Conservation (phyloP, 2,888 invertebrate genomes). For the Drosophila histrio region DNA sequence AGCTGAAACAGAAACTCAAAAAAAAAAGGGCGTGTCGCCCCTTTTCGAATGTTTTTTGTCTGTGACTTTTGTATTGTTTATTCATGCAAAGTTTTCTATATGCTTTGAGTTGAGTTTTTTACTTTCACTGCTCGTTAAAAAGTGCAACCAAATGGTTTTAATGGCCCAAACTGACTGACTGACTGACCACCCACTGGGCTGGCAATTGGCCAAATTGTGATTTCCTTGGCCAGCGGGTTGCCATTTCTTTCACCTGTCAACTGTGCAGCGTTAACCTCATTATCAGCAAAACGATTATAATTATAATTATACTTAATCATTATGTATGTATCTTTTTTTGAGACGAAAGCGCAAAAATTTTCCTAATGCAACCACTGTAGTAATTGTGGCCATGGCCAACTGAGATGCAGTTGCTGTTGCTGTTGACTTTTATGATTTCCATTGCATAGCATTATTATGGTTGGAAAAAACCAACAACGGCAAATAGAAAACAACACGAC, state of each 20-base stretch:
- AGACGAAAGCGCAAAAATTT: slow-evolving; percentile 70
- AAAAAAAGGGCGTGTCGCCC: slow-evolving; percentile 59
- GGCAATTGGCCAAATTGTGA: slow-evolving; percentile 15
- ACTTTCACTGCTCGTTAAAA: slow-evolving; percentile 66
- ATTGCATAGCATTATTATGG: slow-evolving; percentile 74
- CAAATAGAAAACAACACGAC: slow-evolving; percentile 72
- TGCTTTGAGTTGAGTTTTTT: slow-evolving; percentile 41
- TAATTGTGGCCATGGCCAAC: slow-evolving; percentile 32
- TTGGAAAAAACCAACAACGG: slow-evolving; percentile 61
- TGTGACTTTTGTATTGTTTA: slow-evolving; percentile 50
- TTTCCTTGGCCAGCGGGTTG: slow-evolving; percentile 47
- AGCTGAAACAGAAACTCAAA: slow-evolving; percentile 22
- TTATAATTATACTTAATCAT: slow-evolving; percentile 40
- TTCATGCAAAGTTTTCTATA: slow-evolving; percentile 64
- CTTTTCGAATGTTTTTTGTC: slow-evolving; percentile 37
- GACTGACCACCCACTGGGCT: slow-evolving; percentile 46
- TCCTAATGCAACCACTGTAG: slow-evolving; percentile 56
- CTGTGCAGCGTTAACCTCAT: slow-evolving; percentile 53
- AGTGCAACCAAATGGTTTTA: slow-evolving; percentile 58
- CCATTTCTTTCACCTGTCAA: slow-evolving; percentile 63
- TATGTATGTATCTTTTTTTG: slow-evolving; percentile 35
- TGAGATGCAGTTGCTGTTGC: slow-evolving; percentile 24
- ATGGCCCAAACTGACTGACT: slow-evolving; percentile 20
- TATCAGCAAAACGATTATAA: slow-evolving; percentile 43
- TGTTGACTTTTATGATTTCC: slow-evolving; percentile 80